Evolutionary conservation across 2,888 invertebrate genomes (phyloP).

Genomic region (Smittia sp.): DNA sequence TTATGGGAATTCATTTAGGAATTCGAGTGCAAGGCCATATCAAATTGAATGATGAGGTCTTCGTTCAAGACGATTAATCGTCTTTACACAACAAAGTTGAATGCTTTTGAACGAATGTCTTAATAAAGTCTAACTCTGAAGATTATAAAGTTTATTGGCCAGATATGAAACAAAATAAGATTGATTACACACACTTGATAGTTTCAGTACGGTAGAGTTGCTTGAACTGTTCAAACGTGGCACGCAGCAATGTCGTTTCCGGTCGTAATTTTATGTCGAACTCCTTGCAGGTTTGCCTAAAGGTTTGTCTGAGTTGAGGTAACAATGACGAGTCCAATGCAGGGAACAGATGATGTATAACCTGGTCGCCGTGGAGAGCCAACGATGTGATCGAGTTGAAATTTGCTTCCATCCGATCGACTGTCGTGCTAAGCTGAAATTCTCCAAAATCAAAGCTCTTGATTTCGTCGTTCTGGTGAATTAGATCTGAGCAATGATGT

Average conservation of each 20-base stretch:
- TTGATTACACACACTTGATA: not conserved
- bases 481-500: slow-evolving; percentile 75
- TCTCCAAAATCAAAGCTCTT: slow-evolving; percentile 70
- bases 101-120: too few species aligned
- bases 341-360: slow-evolving; percentile 77
- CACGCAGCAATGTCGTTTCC: not conserved
- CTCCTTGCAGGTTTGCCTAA: slow-evolving; percentile 50
- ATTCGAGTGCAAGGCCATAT: slow-evolving; percentile 51
- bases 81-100: not conserved
- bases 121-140: too few species aligned
- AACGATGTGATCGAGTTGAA: slow-evolving; percentile 66
- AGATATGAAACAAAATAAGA: not conserved
- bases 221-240: not conserved
- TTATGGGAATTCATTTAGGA: slow-evolving; percentile 55
- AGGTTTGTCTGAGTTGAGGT: slow-evolving; percentile 61
- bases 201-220: slow-evolving; percentile 22
- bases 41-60: slow-evolving; percentile 54
- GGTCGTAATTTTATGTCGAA: slow-evolving; percentile 48
- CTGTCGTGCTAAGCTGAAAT: slow-evolving; percentile 69
- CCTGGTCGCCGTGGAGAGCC: slow-evolving; percentile 74
- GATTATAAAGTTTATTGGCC: not conserved
- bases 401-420: slow-evolving; percentile 67
- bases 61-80: slow-evolving; percentile 47
- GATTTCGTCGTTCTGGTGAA: slow-evolving; percentile 74
- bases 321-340: slow-evolving; percentile 74